Evolutionary conservation across 2,797 vertebrate species (phyloP).

Genomic region (Argya squamiceps): DNA sequence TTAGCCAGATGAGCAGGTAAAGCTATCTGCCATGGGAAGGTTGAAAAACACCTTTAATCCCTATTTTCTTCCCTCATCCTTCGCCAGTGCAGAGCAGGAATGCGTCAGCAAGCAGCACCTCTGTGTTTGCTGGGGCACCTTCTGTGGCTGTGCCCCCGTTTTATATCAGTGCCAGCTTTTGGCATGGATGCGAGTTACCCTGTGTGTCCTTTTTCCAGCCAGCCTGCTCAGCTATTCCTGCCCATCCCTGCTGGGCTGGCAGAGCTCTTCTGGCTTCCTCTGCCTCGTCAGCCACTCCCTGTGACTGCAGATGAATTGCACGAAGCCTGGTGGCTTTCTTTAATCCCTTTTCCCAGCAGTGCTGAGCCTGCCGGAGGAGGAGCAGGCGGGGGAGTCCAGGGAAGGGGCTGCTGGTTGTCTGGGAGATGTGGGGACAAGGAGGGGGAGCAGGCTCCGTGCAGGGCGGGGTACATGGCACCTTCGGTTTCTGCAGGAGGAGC

Average conservation of each 20-base stretch:
- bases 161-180: not conserved
- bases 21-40: not conserved
- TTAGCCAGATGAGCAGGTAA: not conserved
- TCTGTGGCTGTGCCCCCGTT: not conserved
- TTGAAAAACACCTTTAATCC: not conserved
- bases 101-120: not conserved
- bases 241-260: not conserved
- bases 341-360: not conserved
- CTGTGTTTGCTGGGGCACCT: not conserved
- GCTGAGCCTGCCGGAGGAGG: not conserved
- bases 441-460: not conserved
- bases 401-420: constrained; percentile 14
- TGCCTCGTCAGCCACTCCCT: not conserved
- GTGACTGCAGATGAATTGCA: not conserved
- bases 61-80: not conserved
- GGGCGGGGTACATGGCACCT: accelerated
- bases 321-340: not conserved
- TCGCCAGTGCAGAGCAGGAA: not conserved
- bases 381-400: not conserved
- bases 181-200: not conserved
- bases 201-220: accelerated
- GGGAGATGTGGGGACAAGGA: not conserved
- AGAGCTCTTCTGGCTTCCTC: not conserved
- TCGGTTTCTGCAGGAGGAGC: not conserved
- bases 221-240: not conserved